Evolutionary conservation across 2,113 vertebrate species (phyloP), one percentile per base, ranked within the genome.

Genomic region (Campylorhamphus procurvoides): DNA sequence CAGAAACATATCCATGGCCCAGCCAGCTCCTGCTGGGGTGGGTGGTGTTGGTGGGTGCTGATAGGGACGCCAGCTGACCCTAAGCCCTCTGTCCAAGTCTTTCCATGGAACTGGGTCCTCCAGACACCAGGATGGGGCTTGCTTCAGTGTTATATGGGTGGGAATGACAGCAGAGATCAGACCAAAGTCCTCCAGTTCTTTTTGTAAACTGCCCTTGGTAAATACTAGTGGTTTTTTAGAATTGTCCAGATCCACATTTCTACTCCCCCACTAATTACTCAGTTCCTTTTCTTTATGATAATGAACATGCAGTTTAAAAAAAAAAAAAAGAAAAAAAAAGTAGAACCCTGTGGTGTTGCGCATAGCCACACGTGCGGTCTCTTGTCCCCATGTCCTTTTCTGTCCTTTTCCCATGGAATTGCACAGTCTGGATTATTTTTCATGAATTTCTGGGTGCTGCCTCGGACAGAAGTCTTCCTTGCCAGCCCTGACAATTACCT

Each of bases 131-230:
- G 55, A 20, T 25, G 68, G 74, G 50, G 42, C 68, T 47, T 4
- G 0, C 88, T 50, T 69, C 31, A 2, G 9, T 10, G 1, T 58
- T 8, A 6, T 2, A 2, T 31, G 68, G 55, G 50, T 62, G 60
- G 88, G 84, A 92, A 49, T 0, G 8, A 72, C 66, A 88, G 91
- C 84, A 79, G 86, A 71, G 62, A 78, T 94, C 94, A 96, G 96
- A 96, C 94, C 96, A 96, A 96, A 96, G 94, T 77, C 92, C 86
- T 94, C 92, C 77, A 40, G 68, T 87, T 93, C 90, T 75, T 93
- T 91, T 97, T 95, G 90, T 89, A 93, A 96, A 68, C 92, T 77
- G 66, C 92, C 90, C 96, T 96, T 81, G 44, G 6, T 72, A 71
- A 84, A 55, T 64, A 28, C 28, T 59, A 84, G 74, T 12, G 27